A percentile compares a stretch with the other conserved stretches of the same genome.
These are phyloP conservation scores for Choristoneura fumiferana DNA, from an alignment of 1,140 invertebrate genomes.

Conservation along the genomic window DNA sequence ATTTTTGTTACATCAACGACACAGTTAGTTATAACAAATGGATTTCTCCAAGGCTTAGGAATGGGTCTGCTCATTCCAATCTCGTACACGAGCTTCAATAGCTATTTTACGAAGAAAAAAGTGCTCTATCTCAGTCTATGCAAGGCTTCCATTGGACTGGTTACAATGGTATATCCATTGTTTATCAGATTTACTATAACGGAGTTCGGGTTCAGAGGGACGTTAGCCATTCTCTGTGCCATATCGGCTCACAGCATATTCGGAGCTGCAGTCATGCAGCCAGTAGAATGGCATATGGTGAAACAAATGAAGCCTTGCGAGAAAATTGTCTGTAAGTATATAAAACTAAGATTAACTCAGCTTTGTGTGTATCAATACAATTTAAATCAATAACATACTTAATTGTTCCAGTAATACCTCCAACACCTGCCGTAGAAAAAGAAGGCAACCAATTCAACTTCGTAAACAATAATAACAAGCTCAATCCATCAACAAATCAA, in stretches of 20 bases:
- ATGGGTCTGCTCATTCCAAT: constrained; percentile 71
- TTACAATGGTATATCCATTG: constrained; percentile 80
- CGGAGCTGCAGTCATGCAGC: constrained; percentile 83
- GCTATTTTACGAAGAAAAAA: constrained; percentile 71
- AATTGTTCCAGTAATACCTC: constrained; percentile 60
- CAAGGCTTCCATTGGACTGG: constrained; percentile 80
- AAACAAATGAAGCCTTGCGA: constrained; percentile 62
- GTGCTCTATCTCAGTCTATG: constrained; percentile 81
- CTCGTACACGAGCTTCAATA: constrained; percentile 69
- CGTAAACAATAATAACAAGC: constrained; percentile 26
- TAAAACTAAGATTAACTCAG: background rate
- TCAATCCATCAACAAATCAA: background rate
- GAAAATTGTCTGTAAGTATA: constrained; percentile 66
- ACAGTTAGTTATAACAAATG: constrained; percentile 78
- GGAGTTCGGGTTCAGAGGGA: constrained; percentile 81
- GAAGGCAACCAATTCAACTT: constrained; percentile 53
- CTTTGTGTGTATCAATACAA: no score
- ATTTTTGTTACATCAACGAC: constrained; percentile 77
- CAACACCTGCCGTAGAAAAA: constrained; percentile 52
- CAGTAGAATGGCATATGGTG: constrained; percentile 84
- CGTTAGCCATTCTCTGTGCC: constrained; percentile 79
- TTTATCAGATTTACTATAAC: constrained; percentile 78
- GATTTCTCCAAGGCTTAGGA: constrained; percentile 66
- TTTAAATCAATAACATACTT: background rate
- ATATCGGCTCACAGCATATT: constrained; percentile 82